Evolutionary conservation across 2,888 invertebrate species (phyloP).

Genomic region (Drosophila algonquin): DNA sequence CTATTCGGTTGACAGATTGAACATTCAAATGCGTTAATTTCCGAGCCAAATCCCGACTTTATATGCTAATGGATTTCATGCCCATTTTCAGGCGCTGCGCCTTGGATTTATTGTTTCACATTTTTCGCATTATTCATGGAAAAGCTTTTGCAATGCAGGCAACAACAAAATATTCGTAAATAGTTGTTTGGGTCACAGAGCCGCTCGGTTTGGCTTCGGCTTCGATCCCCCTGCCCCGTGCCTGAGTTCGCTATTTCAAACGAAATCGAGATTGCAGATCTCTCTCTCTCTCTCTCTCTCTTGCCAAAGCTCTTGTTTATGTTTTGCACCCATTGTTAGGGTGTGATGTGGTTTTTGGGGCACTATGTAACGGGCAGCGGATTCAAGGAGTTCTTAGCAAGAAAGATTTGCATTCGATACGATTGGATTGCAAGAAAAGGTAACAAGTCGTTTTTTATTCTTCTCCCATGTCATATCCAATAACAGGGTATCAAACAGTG

Average conservation of each 20-base stretch:
- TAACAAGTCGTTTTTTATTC: background rate
- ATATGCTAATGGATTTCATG: constrained; percentile 40
- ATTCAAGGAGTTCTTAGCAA: no score
- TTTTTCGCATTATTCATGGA: constrained; percentile 41
- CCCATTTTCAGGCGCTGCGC: constrained; percentile 13
- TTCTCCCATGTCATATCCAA: background rate
- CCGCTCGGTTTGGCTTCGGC: background rate
- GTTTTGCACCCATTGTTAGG: background rate
- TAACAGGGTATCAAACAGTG: background rate
- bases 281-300: constrained; percentile 12
- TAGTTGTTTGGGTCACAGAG: constrained; percentile 3
- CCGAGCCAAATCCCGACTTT: constrained; percentile 48
- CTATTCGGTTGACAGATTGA: constrained; percentile 43
- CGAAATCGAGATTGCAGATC: constrained; percentile 23
- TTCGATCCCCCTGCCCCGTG: background rate
- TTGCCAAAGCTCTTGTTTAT: constrained; percentile 2
- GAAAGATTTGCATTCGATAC: background rate
- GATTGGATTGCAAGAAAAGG: background rate
- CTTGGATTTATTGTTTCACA: constrained; percentile 47
- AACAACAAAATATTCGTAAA: constrained; percentile 11
- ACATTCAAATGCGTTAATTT: constrained; percentile 53
- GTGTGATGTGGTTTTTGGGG: background rate
- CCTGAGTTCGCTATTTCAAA: constrained; percentile 19
- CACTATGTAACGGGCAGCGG: background rate
- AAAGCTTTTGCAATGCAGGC: constrained; percentile 38